These are phyloP conservation scores for Meiosimyza platycephala DNA, from an alignment of 2,888 invertebrate species.

Conservation along the genomic window DNA sequence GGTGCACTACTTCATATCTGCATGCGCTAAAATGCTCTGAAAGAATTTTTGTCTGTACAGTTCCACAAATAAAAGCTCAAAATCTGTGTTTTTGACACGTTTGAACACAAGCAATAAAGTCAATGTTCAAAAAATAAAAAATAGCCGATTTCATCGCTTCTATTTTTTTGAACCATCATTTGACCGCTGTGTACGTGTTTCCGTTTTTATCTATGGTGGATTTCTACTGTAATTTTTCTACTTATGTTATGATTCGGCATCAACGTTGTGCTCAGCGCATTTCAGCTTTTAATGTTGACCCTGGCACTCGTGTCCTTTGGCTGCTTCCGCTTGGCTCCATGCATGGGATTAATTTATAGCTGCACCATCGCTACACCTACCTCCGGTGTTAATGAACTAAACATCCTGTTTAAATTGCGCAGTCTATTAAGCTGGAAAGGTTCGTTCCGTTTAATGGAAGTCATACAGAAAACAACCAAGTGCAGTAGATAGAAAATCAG, in stretches of 20 bases:
- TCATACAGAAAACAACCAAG: too few species aligned
- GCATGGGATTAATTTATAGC: constrained; percentile 5
- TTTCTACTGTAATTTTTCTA: not conserved
- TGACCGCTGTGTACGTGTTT: too few species aligned
- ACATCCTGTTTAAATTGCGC: constrained; percentile 43
- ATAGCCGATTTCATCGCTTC: too few species aligned
- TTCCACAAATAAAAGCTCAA: too few species aligned
- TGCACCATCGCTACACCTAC: constrained; percentile 39
- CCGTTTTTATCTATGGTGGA: not conserved
- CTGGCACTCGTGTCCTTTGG: constrained; percentile 19
- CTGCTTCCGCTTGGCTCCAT: constrained; percentile 6
- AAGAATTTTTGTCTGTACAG: too few species aligned
- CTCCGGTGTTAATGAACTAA: constrained; percentile 51
- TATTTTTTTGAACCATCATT: too few species aligned
- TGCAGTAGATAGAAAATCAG: too few species aligned
- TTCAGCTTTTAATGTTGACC: constrained; percentile 17
- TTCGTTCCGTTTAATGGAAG: not conserved
- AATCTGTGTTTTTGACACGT: too few species aligned
- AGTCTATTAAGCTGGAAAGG: constrained; percentile 1
- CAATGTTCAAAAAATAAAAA: too few species aligned
- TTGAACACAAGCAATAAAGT: too few species aligned
- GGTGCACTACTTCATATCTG: too few species aligned
- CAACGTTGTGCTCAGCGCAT: constrained; percentile 2
- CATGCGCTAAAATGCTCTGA: too few species aligned
- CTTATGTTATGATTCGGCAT: constrained; percentile 12